phyloP scores from a whole-genome alignment of 2,113 vertebrate genomes.

The Oreochromis tanganicae region DNA sequence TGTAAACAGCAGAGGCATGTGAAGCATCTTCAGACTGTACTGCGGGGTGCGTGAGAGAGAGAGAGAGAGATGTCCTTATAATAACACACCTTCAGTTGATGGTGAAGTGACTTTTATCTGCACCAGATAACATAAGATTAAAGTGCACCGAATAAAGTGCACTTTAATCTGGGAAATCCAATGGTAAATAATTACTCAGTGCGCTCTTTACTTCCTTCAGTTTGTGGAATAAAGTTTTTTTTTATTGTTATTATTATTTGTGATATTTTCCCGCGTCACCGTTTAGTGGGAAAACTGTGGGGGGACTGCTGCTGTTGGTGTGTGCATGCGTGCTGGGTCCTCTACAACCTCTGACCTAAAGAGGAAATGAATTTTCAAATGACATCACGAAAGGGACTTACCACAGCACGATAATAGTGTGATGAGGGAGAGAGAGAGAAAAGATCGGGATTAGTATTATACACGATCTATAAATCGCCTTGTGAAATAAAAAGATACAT shows the following conservation, averaged over 20 bases:
- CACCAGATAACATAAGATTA: neutral
- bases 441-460: neutral
- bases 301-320: neutral
- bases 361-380: constrained; percentile 15
- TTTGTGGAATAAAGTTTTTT: fast-evolving
- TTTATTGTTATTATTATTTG: neutral
- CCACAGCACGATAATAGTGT: neutral
- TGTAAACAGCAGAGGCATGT: constrained; percentile 50
- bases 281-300: neutral
- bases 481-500: neutral
- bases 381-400: neutral
- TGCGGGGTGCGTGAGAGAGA: neutral
- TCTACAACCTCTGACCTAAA: constrained; percentile 17
- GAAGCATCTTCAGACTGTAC: neutral
- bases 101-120: neutral
- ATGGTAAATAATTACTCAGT: neutral
- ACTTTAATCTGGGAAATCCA: neutral
- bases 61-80: neutral
- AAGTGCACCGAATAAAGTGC: neutral
- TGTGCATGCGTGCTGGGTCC: neutral
- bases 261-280: neutral
- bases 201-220: neutral
- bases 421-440: neutral
- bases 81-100: neutral
- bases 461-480: neutral